Percentiles rank a stretch among this genome's conserved stretches.
Evolutionary conservation across 2,797 vertebrate species (phyloP).

Genomic region (Smutsia gigantea): DNA sequence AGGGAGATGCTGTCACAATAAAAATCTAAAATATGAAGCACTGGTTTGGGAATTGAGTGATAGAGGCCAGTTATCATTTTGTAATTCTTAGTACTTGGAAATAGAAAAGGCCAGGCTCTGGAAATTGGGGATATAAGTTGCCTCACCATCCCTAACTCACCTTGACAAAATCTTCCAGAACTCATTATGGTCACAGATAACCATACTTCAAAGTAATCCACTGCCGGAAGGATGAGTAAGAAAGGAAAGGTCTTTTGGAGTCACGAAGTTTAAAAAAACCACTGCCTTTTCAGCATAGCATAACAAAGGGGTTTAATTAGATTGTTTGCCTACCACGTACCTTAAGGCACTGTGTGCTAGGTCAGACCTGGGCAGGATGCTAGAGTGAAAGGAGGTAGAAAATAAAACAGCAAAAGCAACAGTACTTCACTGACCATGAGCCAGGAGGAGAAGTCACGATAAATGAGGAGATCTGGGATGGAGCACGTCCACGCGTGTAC

Average conservation of each 20-base stretch:
- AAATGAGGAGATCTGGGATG: neutral
- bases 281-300: neutral
- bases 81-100: neutral
- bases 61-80: neutral
- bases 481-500: rapidly evolving
- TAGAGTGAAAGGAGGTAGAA: neutral
- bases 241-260: neutral
- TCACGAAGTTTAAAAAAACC: neutral
- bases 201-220: neutral
- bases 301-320: neutral
- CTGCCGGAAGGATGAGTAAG: neutral
- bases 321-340: neutral
- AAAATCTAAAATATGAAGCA: neutral
- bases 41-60: neutral
- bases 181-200: neutral
- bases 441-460: rapidly evolving
- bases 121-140: neutral
- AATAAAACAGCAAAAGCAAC: neutral
- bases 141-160: neutral
- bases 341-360: no score
- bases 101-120: neutral
- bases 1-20: neutral
- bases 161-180: neutral
- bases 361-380: neutral
- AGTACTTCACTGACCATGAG: neutral